These are phyloP conservation scores for Dromius quadrimaculatus DNA, from an alignment of 2,888 invertebrate species.

Conservation along the genomic window DNA sequence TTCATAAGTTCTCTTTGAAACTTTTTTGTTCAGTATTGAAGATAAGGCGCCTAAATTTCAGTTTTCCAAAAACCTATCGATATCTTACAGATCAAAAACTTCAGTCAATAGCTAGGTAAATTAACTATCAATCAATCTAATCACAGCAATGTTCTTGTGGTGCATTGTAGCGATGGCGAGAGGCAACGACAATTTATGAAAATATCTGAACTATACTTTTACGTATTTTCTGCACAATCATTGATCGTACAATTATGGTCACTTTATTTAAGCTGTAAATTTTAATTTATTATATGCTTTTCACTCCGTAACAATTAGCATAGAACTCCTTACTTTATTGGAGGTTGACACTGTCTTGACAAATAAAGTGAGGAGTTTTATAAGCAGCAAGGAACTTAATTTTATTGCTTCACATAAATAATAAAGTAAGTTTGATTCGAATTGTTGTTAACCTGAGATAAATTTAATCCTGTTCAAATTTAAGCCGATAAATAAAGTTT, in stretches of 20 bases:
- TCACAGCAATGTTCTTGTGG: slow-evolving; percentile 49
- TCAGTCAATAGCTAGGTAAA: slow-evolving; percentile 47
- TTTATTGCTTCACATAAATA: background rate
- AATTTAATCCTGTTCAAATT: slow-evolving; percentile 8
- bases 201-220: slow-evolving; percentile 37
- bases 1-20: too few relatives aligned
- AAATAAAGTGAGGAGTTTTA: too few relatives aligned
- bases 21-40: background rate
- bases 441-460: slow-evolving; percentile 27
- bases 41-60: slow-evolving; percentile 13
- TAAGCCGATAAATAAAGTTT: slow-evolving; percentile 13
- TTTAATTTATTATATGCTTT: too few relatives aligned
- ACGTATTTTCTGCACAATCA: slow-evolving; percentile 37
- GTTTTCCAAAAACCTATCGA: slow-evolving; percentile 49
- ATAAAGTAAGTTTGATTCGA: slow-evolving; percentile 15
- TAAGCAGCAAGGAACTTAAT: slow-evolving; percentile 8
- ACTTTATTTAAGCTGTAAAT: background rate
- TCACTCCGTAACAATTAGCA: too few relatives aligned
- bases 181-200: slow-evolving; percentile 31
- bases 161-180: slow-evolving; percentile 44
- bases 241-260: slow-evolving; percentile 18
- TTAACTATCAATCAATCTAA: slow-evolving; percentile 44
- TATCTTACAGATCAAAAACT: slow-evolving; percentile 47
- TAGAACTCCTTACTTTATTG: too few relatives aligned
- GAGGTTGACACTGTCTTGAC: too few relatives aligned